Percentiles rank a stretch among this genome's conserved stretches.
These are phyloP conservation scores for Spea hammondii DNA, from an alignment of 2,797 vertebrate genomes.

Conservation along the genomic window DNA sequence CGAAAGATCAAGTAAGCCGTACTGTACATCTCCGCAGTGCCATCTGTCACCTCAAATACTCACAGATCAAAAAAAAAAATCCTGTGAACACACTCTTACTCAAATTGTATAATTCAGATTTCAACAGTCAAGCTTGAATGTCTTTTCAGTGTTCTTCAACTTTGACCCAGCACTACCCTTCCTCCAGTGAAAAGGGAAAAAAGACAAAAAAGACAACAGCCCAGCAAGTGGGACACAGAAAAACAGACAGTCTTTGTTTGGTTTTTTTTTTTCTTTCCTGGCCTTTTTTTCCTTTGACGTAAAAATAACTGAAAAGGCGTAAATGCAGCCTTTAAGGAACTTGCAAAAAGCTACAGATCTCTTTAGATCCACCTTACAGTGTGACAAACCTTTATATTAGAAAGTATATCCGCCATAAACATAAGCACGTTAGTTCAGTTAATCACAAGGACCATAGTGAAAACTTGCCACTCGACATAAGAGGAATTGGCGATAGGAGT, in stretches of 20 bases:
- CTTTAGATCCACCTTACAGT: conserved; percentile 49
- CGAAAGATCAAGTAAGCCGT: conserved; percentile 54
- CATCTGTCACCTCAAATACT: conserved; percentile 72
- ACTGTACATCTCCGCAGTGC: conserved; percentile 62
- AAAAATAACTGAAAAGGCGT: conserved; percentile 73
- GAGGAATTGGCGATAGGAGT: too few species aligned
- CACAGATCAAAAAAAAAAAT: conserved; percentile 62
- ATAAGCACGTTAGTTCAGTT: too few species aligned
- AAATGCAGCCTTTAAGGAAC: conserved; percentile 64
- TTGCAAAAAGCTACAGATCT: conserved; percentile 63
- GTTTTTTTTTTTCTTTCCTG: conserved; percentile 67
- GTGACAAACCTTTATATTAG: conserved; percentile 57
- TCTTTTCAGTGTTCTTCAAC: conserved; percentile 79
- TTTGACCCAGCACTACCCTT: conserved; percentile 76
- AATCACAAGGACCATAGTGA: too few species aligned
- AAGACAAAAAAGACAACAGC: conserved; percentile 86
- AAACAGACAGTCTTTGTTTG: conserved; percentile 95
- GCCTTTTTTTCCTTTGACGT: conserved; percentile 81
- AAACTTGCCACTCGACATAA: too few species aligned
- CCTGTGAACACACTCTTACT: conserved; percentile 61
- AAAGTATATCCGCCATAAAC: too few species aligned
- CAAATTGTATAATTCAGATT: conserved; percentile 77
- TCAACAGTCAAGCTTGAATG: conserved; percentile 72
- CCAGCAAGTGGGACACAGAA: conserved; percentile 82
- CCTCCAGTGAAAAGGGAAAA: conserved; percentile 79